phyloP scores from a whole-genome alignment of 1,140 invertebrate species.

The Trichomalopsis sarcophagae region DNA sequence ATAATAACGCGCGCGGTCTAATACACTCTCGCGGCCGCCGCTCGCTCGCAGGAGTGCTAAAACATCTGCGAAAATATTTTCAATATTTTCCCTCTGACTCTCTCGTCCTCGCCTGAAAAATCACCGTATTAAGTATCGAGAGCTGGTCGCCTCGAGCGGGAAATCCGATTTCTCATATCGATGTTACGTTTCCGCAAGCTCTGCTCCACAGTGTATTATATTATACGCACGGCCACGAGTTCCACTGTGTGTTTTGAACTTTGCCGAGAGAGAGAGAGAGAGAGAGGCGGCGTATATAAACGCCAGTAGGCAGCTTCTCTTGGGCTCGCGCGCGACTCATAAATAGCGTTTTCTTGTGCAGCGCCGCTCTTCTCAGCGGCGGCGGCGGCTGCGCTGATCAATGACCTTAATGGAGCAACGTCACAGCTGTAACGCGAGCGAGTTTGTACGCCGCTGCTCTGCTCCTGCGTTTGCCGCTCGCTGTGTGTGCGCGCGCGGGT shows the following conservation, averaged over 20 bases:
- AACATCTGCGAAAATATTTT: slow-evolving; percentile 4
- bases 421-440: slow-evolving; percentile 32
- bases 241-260: background rate
- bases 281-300: background rate
- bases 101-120: too few species aligned
- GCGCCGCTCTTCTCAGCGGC: background rate
- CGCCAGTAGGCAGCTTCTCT: background rate
- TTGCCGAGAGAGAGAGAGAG: background rate
- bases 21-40: too few species aligned
- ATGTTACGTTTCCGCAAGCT: too few species aligned
- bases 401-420: slow-evolving; percentile 55
- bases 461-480: too few species aligned
- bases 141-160: too few species aligned
- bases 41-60: background rate
- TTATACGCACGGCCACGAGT: too few species aligned
- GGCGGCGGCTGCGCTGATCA: slow-evolving; percentile 45
- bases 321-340: background rate
- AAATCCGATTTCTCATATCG: too few species aligned
- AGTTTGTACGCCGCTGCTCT: background rate
- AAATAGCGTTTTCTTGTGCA: background rate
- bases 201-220: too few species aligned
- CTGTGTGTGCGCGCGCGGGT: too few species aligned
- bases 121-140: background rate
- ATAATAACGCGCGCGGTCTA: background rate
- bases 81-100: background rate